Percentiles rank a stretch among this genome's conserved stretches.
Evolutionary conservation across 2,113 vertebrate genomes (phyloP).

Genomic region (Forbesichthys papilliferus): DNA sequence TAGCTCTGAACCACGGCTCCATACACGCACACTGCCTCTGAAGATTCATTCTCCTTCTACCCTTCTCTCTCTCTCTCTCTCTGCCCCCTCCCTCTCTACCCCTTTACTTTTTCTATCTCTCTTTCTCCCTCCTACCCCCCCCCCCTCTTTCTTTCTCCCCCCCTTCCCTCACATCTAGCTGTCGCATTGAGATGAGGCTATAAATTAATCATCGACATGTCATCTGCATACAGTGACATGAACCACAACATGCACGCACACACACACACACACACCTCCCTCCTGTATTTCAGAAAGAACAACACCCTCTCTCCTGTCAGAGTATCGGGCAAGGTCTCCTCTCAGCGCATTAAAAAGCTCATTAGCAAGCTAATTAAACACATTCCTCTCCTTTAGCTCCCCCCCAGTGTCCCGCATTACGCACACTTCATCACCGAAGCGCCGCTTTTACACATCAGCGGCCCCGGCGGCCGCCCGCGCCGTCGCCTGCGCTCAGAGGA

Average conservation of each 20-base stretch:
- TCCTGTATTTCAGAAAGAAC: slow-evolving; percentile 7
- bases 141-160: background rate
- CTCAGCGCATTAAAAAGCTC: slow-evolving; percentile 79
- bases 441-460: slow-evolving; percentile 73
- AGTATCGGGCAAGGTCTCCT: slow-evolving; percentile 59
- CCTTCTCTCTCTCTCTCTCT: slow-evolving; percentile 40
- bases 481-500: slow-evolving; percentile 63
- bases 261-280: slow-evolving; percentile 13
- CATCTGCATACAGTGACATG: slow-evolving; percentile 55
- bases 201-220: slow-evolving; percentile 75
- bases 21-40: slow-evolving; percentile 42
- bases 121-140: background rate
- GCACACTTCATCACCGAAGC: slow-evolving; percentile 71
- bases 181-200: slow-evolving; percentile 71
- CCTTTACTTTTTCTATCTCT: background rate
- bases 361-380: slow-evolving; percentile 83
- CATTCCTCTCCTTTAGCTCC: slow-evolving; percentile 80
- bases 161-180: slow-evolving; percentile 3
- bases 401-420: slow-evolving; percentile 78
- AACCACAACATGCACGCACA: slow-evolving; percentile 17
- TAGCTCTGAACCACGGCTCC: slow-evolving; percentile 19
- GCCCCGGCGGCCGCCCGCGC: slow-evolving; percentile 63
- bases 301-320: slow-evolving; percentile 32
- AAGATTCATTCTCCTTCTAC: slow-evolving; percentile 63
- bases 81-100: slow-evolving; percentile 24